A percentile compares a stretch with the other conserved stretches of the same genome.
These are phyloP conservation scores for Eulimnadia texana DNA, from an alignment of 1,140 invertebrate genomes.

Conservation along the genomic window DNA sequence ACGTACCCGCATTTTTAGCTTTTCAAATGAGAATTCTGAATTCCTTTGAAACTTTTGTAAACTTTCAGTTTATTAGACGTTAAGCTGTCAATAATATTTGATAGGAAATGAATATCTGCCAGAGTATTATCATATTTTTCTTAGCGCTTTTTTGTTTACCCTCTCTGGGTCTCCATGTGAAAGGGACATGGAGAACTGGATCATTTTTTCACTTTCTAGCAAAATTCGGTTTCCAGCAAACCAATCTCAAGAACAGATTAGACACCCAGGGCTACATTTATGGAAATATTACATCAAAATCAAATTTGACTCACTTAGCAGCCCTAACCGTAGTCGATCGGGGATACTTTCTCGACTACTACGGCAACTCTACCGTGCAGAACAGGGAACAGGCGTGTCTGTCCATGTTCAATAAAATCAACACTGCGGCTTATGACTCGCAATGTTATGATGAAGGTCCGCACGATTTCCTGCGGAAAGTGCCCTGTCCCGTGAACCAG, in stretches of 20 bases:
- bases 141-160: not conserved
- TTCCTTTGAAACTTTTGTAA: too few relatives aligned
- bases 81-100: too few relatives aligned
- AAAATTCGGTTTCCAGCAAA: constrained; percentile 94
- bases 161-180: constrained; percentile 33
- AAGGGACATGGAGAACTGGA: constrained; percentile 45
- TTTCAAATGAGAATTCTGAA: too few relatives aligned
- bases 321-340: constrained; percentile 77
- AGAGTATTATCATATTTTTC: not conserved
- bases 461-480: constrained; percentile 68
- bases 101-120: not conserved
- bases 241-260: constrained; percentile 60
- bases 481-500: constrained; percentile 63
- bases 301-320: constrained; percentile 45
- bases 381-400: constrained; percentile 55
- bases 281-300: constrained; percentile 71
- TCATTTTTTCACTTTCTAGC: constrained; percentile 82
- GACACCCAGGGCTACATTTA: constrained; percentile 86
- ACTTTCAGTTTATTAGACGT: too few relatives aligned
- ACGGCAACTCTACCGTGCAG: constrained; percentile 49
- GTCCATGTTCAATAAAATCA: constrained; percentile 70
- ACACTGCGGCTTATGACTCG: constrained; percentile 65
- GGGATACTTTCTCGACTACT: constrained; percentile 73
- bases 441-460: constrained; percentile 59
- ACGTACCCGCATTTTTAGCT: too few relatives aligned